Conservation (phyloP, 2,888 invertebrate species). For the Siphlonurus alternatus region DNA sequence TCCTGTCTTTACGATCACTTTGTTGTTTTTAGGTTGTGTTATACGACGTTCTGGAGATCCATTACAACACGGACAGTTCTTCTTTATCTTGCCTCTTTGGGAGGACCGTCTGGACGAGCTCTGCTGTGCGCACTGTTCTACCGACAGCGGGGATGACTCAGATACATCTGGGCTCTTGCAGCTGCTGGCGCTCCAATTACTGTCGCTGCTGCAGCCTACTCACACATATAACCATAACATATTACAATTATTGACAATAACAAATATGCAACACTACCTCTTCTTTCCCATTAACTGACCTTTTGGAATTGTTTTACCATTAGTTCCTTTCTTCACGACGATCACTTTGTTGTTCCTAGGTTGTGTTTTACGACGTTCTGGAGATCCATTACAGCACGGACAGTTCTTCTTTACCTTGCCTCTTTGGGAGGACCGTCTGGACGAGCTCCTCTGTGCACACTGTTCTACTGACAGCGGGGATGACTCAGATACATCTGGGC, state of each 20-base stretch:
- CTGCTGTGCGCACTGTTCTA: slow-evolving; percentile 15
- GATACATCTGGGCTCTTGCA: slow-evolving; percentile 2
- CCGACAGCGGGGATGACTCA: slow-evolving; percentile 5
- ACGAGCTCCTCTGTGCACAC: slow-evolving; percentile 20
- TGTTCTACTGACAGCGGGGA: slow-evolving; percentile 5
- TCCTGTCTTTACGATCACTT: slow-evolving; percentile 5
- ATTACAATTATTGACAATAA: too few relatives aligned
- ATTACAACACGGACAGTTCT: slow-evolving; percentile 43
- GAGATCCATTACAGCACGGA: slow-evolving; percentile 41
- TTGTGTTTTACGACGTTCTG: slow-evolving; percentile 22
- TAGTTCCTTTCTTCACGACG: slow-evolving; percentile 5
- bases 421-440: slow-evolving; percentile 29
- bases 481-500: slow-evolving; percentile 6
- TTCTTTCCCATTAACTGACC: slow-evolving; percentile 5
- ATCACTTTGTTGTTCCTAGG: slow-evolving; percentile 4
- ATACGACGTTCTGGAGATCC: slow-evolving; percentile 36
- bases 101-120: slow-evolving; percentile 25
- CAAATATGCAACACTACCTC: slow-evolving; percentile 8
- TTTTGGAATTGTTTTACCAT: slow-evolving; percentile 4
- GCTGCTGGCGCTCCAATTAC: neutral
- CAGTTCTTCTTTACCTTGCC: slow-evolving; percentile 44
- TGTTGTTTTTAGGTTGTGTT: slow-evolving; percentile 4
- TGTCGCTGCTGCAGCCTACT: neutral
- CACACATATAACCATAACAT: too few relatives aligned
- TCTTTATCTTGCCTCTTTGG: slow-evolving; percentile 39